phyloP scores from a whole-genome alignment of 2,888 invertebrate genomes.

The Eurytoma adleriae region DNA sequence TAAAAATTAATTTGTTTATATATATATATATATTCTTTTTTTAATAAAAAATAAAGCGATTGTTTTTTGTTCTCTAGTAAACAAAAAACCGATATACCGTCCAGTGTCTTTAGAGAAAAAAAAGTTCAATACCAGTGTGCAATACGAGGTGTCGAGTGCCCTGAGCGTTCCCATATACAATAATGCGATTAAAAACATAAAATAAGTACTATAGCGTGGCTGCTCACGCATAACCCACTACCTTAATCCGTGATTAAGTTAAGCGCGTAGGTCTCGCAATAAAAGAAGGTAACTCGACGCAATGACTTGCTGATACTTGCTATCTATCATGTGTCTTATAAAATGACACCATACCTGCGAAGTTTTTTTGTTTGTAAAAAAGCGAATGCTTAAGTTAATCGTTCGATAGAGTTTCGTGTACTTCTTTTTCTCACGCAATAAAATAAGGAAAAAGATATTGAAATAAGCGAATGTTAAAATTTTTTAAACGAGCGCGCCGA shows the following conservation, averaged over 20 bases:
- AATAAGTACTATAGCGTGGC: not conserved
- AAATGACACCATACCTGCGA: conserved; percentile 23
- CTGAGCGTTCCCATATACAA: conserved; percentile 21
- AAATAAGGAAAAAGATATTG: not conserved
- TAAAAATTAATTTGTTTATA: conserved; percentile 7
- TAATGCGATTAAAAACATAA: conserved; percentile 20
- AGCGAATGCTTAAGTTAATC: conserved; percentile 40
- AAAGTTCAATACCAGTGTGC: conserved; percentile 31
- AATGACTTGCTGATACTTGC: conserved; percentile 39
- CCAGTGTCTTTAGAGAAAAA: not conserved
- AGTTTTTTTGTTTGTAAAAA: conserved; percentile 51
- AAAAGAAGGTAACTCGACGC: conserved; percentile 33
- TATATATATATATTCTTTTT: not conserved
- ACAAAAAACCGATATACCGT: not conserved
- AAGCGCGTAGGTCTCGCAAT: not conserved
- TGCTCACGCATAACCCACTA: conserved; percentile 18
- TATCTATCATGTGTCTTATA: conserved; percentile 14
- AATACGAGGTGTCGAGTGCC: conserved; percentile 29
- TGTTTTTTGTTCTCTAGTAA: not conserved
- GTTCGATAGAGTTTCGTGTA: conserved; percentile 37
- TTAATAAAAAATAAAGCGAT: conserved; percentile 2
- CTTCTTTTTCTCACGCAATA: not conserved
- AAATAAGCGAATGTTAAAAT: not conserved
- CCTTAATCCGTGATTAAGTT: not conserved
- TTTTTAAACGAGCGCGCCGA: not conserved